Percentiles rank a stretch among this genome's conserved stretches.
Evolutionary conservation across 2,113 vertebrate genomes (phyloP).

Genomic region (Columba livia): DNA sequence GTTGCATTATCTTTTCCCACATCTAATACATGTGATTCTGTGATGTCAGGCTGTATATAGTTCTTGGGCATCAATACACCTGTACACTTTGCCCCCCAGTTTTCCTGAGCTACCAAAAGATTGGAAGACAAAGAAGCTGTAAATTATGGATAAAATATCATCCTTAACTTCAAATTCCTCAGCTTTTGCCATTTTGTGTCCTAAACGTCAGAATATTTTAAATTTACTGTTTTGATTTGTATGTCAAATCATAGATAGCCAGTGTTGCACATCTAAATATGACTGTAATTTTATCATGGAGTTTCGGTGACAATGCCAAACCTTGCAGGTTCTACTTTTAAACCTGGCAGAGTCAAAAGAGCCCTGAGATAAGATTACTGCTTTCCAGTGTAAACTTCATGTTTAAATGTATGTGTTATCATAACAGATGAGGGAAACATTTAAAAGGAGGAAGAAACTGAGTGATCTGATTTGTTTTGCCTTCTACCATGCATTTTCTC

Average conservation of each 20-base stretch:
- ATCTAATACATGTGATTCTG: background rate
- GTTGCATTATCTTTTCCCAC: background rate
- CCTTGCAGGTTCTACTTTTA: background rate
- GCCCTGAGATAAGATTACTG: background rate
- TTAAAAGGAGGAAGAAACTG: background rate
- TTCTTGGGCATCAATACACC: background rate
- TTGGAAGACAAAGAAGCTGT: background rate
- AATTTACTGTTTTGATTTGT: background rate
- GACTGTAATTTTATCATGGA: background rate
- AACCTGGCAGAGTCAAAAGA: background rate
- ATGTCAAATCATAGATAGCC: background rate
- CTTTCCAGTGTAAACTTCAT: background rate
- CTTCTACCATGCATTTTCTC: background rate
- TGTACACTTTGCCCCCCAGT: background rate
- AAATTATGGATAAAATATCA: background rate
- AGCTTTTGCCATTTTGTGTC: background rate
- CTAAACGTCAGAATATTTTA: background rate
- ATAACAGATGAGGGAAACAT: background rate
- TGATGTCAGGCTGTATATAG: background rate
- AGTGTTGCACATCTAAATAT: background rate
- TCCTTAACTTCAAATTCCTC: background rate
- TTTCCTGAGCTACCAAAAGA: background rate
- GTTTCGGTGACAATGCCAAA: background rate
- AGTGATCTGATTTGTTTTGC: background rate
- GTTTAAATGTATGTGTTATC: background rate